A percentile compares a stretch with the other conserved stretches of the same genome.
Evolutionary conservation across 2,113 vertebrate genomes (phyloP).

Genomic region (Takifugu flavidus): DNA sequence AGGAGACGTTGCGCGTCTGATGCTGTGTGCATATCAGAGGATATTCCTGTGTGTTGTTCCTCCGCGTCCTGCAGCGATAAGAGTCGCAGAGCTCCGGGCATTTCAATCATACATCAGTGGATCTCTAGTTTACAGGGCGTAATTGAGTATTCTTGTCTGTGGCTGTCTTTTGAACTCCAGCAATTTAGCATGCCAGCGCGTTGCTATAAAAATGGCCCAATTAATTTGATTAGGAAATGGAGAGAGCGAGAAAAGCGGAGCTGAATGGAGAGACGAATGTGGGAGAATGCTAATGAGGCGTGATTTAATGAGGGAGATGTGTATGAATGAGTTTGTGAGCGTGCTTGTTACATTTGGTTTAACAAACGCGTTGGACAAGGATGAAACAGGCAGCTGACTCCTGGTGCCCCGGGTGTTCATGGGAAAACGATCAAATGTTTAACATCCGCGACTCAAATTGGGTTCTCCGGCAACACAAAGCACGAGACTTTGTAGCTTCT

Average conservation of each 20-base stretch:
- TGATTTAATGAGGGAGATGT: constrained; percentile 28
- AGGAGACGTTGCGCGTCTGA: background rate
- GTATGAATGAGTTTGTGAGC: constrained; percentile 23
- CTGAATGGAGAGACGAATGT: constrained; percentile 30
- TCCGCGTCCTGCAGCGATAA: constrained; percentile 6
- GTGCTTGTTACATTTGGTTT: constrained; percentile 22
- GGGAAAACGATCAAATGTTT: constrained; percentile 15
- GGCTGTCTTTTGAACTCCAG: constrained; percentile 35
- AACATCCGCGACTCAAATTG: constrained; percentile 13
- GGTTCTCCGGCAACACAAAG: constrained; percentile 16
- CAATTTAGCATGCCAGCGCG: constrained; percentile 49
- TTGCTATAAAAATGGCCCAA: constrained; percentile 59
- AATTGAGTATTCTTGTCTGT: constrained; percentile 59
- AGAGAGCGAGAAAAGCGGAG: constrained; percentile 38
- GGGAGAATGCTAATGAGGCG: constrained; percentile 33
- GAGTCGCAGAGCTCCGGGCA: constrained; percentile 1
- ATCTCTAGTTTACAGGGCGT: constrained; percentile 42
- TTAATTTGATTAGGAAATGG: constrained; percentile 65
- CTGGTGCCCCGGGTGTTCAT: background rate
- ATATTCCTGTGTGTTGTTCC: background rate
- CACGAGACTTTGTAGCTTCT: background rate
- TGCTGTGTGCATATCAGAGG: background rate
- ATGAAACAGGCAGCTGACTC: constrained; percentile 31
- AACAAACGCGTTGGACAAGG: constrained; percentile 18
- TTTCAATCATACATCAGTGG: constrained; percentile 34